Evolutionary conservation across 2,113 vertebrate species (phyloP).

Genomic region (Proterorhinus semilunaris): DNA sequence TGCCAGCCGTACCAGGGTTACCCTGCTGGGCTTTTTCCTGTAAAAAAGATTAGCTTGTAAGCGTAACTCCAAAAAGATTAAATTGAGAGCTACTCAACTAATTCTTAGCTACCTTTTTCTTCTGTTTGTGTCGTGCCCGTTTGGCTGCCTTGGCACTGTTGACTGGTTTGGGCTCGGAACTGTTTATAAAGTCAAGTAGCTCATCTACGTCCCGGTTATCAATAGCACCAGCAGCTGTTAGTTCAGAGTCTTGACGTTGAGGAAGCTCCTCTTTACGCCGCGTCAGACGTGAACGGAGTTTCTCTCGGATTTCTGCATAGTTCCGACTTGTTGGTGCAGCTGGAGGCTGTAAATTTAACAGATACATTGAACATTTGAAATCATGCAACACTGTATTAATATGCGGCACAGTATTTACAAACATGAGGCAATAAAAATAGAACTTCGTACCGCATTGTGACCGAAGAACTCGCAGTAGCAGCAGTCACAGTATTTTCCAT

Average conservation of each 20-base stretch:
- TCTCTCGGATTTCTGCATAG: conserved; percentile 97
- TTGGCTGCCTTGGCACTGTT: conserved; percentile 98
- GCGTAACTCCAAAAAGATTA: neutral
- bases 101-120: conserved; percentile 87
- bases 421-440: neutral
- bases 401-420: neutral
- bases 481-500: conserved; percentile 99
- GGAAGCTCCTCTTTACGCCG: conserved; percentile 95
- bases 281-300: conserved; percentile 92
- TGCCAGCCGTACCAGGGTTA: conserved; percentile 68
- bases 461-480: conserved; percentile 99
- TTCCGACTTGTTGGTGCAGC: conserved; percentile 97
- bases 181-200: conserved; percentile 97
- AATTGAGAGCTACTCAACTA: neutral
- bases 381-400: neutral
- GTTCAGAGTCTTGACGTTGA: conserved; percentile 87
- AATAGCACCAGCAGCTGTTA: conserved; percentile 72
- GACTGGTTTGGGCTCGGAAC: conserved; percentile 91
- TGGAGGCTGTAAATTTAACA: conserved; percentile 80
- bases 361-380: neutral
- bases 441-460: conserved; percentile 90
- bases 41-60: conserved; percentile 22
- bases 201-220: conserved; percentile 96
- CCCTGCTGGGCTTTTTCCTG: conserved; percentile 90
- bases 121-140: conserved; percentile 96